Conservation (phyloP, 2,113 vertebrate species). For the Phylloscopus trochilus region DNA sequence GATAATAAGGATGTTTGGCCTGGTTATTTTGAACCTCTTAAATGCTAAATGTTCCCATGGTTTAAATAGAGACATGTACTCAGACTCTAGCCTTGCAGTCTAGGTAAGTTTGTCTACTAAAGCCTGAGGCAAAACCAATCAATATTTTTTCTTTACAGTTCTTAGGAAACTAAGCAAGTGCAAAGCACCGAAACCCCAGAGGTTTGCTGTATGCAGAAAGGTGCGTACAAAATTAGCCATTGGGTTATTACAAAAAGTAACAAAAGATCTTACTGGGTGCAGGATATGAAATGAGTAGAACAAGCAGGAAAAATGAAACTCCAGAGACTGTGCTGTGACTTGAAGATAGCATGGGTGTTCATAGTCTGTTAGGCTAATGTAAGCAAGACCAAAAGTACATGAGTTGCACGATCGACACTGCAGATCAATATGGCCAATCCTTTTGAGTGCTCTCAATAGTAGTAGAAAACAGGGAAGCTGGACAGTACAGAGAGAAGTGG, state of each 20-base stretch:
- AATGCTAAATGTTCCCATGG: neutral
- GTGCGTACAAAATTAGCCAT: neutral
- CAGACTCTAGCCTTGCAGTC: neutral
- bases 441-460: neutral
- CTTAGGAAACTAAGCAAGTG: neutral
- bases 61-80: neutral
- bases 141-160: neutral
- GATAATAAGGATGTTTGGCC: neutral
- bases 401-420: neutral
- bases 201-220: neutral
- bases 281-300: neutral
- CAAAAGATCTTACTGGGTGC: neutral
- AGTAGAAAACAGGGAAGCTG: neutral
- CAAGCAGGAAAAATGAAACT: neutral
- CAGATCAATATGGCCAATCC: neutral
- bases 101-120: neutral
- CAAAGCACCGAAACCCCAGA: neutral
- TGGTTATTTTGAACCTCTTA: conserved; percentile 3
- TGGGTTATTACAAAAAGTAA: neutral
- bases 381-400: neutral
- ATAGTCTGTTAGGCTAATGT: neutral
- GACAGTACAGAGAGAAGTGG: neutral
- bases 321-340: neutral
- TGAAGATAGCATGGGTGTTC: neutral
- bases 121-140: neutral